Base-by-base conservation (phyloP, 2,797 vertebrate species). In the Artibeus lituratus region DNA sequence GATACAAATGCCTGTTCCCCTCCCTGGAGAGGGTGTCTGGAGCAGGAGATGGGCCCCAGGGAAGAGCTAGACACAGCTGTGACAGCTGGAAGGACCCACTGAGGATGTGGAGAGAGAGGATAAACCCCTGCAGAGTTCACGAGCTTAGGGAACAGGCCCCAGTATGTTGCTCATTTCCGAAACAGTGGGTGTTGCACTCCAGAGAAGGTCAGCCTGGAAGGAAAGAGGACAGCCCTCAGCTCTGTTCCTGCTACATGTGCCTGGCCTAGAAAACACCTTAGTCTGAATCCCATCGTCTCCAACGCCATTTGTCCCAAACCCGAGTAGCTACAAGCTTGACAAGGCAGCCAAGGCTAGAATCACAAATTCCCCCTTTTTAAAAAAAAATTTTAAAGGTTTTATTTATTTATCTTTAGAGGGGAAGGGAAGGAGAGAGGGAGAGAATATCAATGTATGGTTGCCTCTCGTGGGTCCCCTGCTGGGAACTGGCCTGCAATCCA, bases 361-460 rank as follows among this genome's bases (percentile, higher is more conserved):
- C 19, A 1, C 2, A 0, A 1, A 1, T 12, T 47, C 26, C 18
- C 21, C 19, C 8, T 53, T 53, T 21, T 53, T 53, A 18, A 42
- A 42, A 4, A 18, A 42, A 42, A 4, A 4, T 42, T 42, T 42
- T 42, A 42, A 42, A 51, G 49, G 18, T 51, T 16, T 3, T 53
- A 21, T 53, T 53, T 18, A 51, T 44, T 44, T 44, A 44, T 44
- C 10, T 44, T 44, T 44, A 24, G 55, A 24, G 55, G 55, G 55
- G 55, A 55, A 55, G 55, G 3, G 21, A 7, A 19, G 53, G 53
- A 55, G 55, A 55, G 22, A 55, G 22, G 9, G 55, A 10, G 55
- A 55, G 55, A 55, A 55, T 21, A 55, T 24, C 55, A 55, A 55
- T 55, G 22, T 55, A 8, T 24, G 22, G 55, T 55, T 55, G 22